Base-by-base conservation (phyloP, 2,888 invertebrate genomes). In the Tinea semifulvella region DNA sequence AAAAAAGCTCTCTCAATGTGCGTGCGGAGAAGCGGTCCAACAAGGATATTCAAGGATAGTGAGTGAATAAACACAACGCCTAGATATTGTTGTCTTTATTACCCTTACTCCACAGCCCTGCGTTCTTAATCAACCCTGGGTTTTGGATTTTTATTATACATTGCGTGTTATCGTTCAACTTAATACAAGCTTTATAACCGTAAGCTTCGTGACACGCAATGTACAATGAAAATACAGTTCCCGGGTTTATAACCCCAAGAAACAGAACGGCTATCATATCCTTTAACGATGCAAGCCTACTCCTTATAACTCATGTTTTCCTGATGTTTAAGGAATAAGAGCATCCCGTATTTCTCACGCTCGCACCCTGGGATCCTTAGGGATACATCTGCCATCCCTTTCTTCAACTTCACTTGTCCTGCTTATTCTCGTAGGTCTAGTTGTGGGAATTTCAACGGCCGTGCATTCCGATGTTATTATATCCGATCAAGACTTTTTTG, bases 271-370 rank as follows among this genome's bases (percentile, higher is more conserved):
- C n/a, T n/a, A n/a, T n/a, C n/a, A n/a, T n/a, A n/a, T 36, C 25
- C 42, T 42, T 42, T 19, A 6, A 25, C 42, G 42, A 25, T 13
- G 11, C 22, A 20, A 44, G 19, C 35, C 18, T 28, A 51, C 49
- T 56, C 63, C 53, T 55, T 18, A 46, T 28, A 43, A 45, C 48
- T 58, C 47, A 57, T 77, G 74, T 50, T 53, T 50, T 58, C 74
- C 76, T 73, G 52, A 63, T 75, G 50, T 51, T 53, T 50, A 57
- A 65, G 71, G 71, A 70, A 68, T 64, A 68, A 60, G 62, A 60
- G 62, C 69, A 65, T 68, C 74, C 74, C 72, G 65, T 74, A 70
- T 71, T 79, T 79, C 77, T 76, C 77, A 79, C 79, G 79, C 61
- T 76, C 66, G 66, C 65, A 63, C 68, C 66, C 65, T 60, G 55